Evolutionary conservation across 2,113 vertebrate species (phyloP), one percentile per base, ranked within the genome.

Genomic region (Bubo blakistoni): DNA sequence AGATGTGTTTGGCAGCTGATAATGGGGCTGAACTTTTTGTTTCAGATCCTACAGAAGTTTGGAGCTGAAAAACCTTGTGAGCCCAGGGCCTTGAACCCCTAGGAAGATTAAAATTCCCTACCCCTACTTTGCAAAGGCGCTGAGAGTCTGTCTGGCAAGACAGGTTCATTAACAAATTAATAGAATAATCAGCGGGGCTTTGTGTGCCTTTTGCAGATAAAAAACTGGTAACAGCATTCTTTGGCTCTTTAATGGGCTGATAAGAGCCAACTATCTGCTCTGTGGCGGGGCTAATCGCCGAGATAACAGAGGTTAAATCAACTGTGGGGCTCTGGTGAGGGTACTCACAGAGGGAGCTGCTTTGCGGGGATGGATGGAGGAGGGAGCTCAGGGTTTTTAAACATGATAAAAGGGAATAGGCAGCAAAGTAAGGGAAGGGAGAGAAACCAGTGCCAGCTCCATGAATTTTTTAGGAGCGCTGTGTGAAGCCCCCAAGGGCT

Each of bases 141-240:
- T 24, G 85, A 66, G 95, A 97, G 94, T 98, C 97, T 97, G 97
- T 98, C 98, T 97, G 85, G 95, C 92, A 96, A 97, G 98, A 98
- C 97, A 98, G 98, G 97, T 98, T 98, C 98, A 98, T 98, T 98
- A 98, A 98, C 97, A 98, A 98, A 98, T 98, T 98, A 98, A 98
- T 98, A 98, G 97, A 98, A 98, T 98, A 98, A 98, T 98, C 98
- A 98, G 98, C 98, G 29, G 97, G 98, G 97, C 97, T 98, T 98
- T 98, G 98, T 98, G 97, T 98, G 98, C 91, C 65, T 98, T 98
- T 97, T 96, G 90, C 95, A 98, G 98, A 98, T 98, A 98, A 98
- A 98, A 98, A 98, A 98, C 97, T 97, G 94, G 98, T 98, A 98
- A 97, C 98, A 97, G 97, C 97, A 92, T 97, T 98, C 97, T 98